These are phyloP conservation scores for Tholera decimalis DNA, from an alignment of 2,888 invertebrate genomes.

Conservation along the genomic window DNA sequence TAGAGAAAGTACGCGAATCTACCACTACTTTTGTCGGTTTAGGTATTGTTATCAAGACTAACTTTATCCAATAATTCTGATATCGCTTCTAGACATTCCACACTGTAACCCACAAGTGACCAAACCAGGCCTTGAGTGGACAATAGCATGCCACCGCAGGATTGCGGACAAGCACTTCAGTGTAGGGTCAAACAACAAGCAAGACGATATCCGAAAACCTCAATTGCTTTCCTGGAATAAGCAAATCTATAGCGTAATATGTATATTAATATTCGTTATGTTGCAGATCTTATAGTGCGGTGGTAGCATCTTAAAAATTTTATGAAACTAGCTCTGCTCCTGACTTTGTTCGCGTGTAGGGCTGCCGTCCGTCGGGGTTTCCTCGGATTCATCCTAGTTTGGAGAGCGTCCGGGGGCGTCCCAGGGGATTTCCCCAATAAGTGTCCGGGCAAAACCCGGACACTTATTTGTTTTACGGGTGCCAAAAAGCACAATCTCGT, in stretches of 20 bases:
- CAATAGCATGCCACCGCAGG: conserved; percentile 27
- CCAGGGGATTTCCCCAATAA: too few species aligned
- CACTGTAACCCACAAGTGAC: conserved; percentile 14
- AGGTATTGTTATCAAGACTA: neutral
- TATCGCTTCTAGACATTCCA: neutral
- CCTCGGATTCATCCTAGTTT: too few species aligned
- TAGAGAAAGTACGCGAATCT: too few species aligned
- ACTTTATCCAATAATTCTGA: neutral
- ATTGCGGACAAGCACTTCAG: neutral
- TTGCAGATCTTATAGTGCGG: neutral
- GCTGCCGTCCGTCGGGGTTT: too few species aligned
- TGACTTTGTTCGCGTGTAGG: too few species aligned
- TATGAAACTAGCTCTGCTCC: too few species aligned
- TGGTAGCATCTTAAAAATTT: too few species aligned
- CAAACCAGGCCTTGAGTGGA: conserved; percentile 12
- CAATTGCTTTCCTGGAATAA: neutral
- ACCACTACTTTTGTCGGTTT: too few species aligned
- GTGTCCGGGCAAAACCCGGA: too few species aligned
- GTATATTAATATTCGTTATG: neutral
- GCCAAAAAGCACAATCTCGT: too few species aligned
- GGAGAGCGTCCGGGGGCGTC: too few species aligned
- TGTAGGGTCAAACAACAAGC: conserved; percentile 1
- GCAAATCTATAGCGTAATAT: neutral
- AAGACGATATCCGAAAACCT: conserved; percentile 6
- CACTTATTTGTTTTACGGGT: too few species aligned